Evolutionary conservation across 2,113 vertebrate genomes (phyloP).

Genomic region (Eptesicus fuscus): DNA sequence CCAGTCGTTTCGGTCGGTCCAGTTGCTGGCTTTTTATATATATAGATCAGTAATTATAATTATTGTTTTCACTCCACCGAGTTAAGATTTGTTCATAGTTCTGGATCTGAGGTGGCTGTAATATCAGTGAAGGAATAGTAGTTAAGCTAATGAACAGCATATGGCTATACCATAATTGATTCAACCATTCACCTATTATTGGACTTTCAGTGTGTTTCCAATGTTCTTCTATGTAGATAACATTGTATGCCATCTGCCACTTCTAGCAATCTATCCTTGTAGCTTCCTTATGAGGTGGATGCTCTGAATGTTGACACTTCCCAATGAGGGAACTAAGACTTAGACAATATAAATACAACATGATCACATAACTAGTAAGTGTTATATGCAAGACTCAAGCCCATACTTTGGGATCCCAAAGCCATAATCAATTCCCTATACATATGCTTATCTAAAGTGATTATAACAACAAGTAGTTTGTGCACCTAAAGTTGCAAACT

Average conservation of each 20-base stretch:
- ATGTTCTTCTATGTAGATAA: neutral
- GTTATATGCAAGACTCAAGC: neutral
- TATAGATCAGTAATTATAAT: neutral
- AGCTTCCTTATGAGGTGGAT: neutral
- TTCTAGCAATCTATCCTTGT: neutral
- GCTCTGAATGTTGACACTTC: neutral
- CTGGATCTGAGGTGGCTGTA: neutral
- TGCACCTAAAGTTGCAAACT: neutral
- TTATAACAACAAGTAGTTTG: neutral
- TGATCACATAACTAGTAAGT: neutral
- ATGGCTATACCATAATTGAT: neutral
- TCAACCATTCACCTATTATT: neutral
- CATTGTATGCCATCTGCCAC: neutral
- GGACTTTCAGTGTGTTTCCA: neutral
- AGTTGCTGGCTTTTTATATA: too few relatives aligned
- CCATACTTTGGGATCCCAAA: neutral
- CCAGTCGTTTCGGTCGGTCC: too few relatives aligned
- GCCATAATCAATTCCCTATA: neutral
- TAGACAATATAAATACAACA: neutral
- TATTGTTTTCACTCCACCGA: neutral
- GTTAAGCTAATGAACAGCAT: neutral
- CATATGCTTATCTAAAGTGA: neutral
- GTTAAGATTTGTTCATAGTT: conserved; percentile 4
- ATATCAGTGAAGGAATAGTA: neutral
- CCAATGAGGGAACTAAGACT: neutral